A percentile compares a stretch with the other conserved stretches of the same genome.
These are phyloP conservation scores for Falco cherrug DNA, from an alignment of 2,797 vertebrate genomes.

Conservation along the genomic window DNA sequence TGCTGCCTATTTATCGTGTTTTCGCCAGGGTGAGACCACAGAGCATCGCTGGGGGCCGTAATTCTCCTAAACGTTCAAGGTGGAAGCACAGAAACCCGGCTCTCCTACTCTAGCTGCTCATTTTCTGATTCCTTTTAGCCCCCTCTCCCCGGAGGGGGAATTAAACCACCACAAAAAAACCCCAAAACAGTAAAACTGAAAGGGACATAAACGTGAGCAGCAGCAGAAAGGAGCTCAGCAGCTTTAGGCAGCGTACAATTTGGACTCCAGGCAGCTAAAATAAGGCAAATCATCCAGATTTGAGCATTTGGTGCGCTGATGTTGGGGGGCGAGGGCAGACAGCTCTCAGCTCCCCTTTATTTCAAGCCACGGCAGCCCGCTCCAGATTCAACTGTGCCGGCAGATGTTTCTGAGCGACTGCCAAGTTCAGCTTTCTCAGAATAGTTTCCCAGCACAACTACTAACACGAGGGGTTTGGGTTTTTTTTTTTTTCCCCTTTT, in stretches of 20 bases:
- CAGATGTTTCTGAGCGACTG: neutral
- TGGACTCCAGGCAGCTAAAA: neutral
- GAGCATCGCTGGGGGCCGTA: neutral
- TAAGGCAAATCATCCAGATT: neutral
- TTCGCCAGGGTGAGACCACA: neutral
- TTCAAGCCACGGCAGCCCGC: neutral
- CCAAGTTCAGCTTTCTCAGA: neutral
- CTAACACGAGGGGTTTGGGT: neutral
- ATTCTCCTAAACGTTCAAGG: neutral
- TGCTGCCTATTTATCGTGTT: accelerated
- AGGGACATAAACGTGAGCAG: neutral
- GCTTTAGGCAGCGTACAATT: accelerated
- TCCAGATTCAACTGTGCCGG: neutral
- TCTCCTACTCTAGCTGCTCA: neutral
- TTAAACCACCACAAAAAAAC: too few relatives aligned
- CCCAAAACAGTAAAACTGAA: neutral
- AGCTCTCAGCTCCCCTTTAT: neutral
- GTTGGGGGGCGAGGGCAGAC: accelerated
- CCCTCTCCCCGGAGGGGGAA: neutral
- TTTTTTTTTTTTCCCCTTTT: neutral
- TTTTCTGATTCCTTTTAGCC: neutral
- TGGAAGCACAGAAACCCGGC: neutral
- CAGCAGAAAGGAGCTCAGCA: neutral
- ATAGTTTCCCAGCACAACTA: neutral
- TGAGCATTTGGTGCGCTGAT: accelerated